Base-by-base conservation (phyloP, 2,888 invertebrate genomes). In the Chrysolina americana region DNA sequence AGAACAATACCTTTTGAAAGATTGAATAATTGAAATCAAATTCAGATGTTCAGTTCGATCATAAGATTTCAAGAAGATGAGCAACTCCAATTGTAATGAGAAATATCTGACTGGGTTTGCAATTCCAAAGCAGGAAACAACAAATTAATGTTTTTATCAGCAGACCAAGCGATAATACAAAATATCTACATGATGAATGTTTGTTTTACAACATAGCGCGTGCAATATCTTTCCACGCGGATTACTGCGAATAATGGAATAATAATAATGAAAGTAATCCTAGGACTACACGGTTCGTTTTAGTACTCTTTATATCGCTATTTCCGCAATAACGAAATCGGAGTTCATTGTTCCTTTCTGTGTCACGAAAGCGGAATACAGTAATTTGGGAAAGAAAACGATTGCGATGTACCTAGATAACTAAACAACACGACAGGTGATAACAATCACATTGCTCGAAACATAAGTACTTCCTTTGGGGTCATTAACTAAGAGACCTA, bases 281-380 rank as follows among this genome's bases (percentile, higher is more conserved):
- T 68, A 4, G 56, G 41, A 68, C 41, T 56, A 68, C 62, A 76
- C 70, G 64, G 47, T 70, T 78, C 66, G 71, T 68, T 73, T 79
- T 73, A 73, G 63, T 76, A 71, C 75, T 66, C 66, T 66, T 68
- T 68, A 77, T 77, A 76, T 75, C 74, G 23, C 48, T 23, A 63
- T 71, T 79, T 79, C 79, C 78, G 78, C 72, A 70, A 70, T 71
- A 68, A 74, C 68, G 56, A 56, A 74, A 74, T 70, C 70, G 41
- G 71, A 71, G 74, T 70, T 74, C 74, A 74, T 74, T 74, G 74
- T 74, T 74, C 71, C 19, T 36, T 53, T 44, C 4, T 68, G 50
- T 66, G 68, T 68, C 68, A 68, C 68, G 68, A 56, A 68, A 53
- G 68, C 41, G 19, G 53, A 68, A 15, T 56, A 41, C 28, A 53